These are phyloP conservation scores for Hecatera dysodea DNA, from an alignment of 2,888 invertebrate species.

Conservation along the genomic window DNA sequence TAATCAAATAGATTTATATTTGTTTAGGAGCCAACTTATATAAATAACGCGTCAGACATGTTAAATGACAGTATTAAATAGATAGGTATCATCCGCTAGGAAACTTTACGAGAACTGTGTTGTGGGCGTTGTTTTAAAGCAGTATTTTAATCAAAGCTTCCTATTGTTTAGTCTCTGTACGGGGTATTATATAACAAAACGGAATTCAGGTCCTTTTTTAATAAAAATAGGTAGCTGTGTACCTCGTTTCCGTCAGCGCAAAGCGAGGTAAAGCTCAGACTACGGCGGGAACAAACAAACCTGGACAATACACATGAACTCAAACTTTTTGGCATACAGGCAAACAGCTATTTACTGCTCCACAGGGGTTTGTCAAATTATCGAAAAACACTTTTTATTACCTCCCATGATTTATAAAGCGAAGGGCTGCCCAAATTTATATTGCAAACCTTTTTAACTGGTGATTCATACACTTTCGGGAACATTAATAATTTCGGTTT, in stretches of 20 bases:
- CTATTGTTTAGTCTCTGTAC: constrained; percentile 9
- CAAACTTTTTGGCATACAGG: constrained; percentile 36
- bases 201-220: constrained; percentile 10
- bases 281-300: constrained; percentile 35
- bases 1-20: constrained; percentile 7
- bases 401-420: constrained; percentile 57
- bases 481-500: constrained; percentile 62
- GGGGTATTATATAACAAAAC: constrained; percentile 24
- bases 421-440: constrained; percentile 53
- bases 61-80: not conserved
- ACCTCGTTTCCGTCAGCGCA: constrained; percentile 10
- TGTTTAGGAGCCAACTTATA: constrained; percentile 17
- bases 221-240: constrained; percentile 22
- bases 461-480: constrained; percentile 59
- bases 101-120: not conserved
- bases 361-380: constrained; percentile 62
- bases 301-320: constrained; percentile 40
- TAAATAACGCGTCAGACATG: constrained; percentile 2
- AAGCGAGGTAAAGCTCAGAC: constrained; percentile 32
- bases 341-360: constrained; percentile 53
- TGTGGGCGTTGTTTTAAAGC: not conserved
- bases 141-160: constrained; percentile 24
- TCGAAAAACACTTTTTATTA: constrained; percentile 61
- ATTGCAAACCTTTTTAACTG: constrained; percentile 62
- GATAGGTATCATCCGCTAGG: not conserved